Evolutionary conservation across 2,113 vertebrate genomes (phyloP), one percentile per base, ranked within the genome.

Genomic region (Anser cygnoides): DNA sequence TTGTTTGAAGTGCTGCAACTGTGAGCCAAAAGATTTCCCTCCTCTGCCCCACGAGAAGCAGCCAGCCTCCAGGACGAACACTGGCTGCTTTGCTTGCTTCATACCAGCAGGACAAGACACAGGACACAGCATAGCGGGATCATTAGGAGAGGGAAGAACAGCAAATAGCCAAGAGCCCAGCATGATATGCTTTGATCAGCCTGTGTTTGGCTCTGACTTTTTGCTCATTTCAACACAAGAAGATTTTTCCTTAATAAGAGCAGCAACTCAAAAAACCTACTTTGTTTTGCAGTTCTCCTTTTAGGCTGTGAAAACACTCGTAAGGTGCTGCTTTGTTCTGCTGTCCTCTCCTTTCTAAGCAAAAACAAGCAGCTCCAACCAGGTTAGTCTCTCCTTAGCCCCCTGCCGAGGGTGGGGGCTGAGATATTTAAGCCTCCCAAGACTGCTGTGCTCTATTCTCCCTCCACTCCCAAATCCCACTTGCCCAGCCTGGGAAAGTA

Each of bases 401-500:
- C 81, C 63, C 17, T 54, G 29, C 28, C 58, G 11, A 82, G n/a
- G 39, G 12, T 29, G 29, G 62, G 49, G 28, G 78, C 37, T 91
- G 62, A 81, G 52, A 46, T 61, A 26, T 39, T 59, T 23, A 8
- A 39, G 61, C 4, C 57, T 78, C 57, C 10, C 33, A 43, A 43
- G 29, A 74, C 50, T 71, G 46, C 79, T 35, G 25, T 21, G 74
- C 43, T 87, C 57, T 6, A 11, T 82, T 25, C 66, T 82, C 44
- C 52, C 66, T 68, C 67, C 39, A 1, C 49, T 90, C 81, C 89
- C 81, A 79, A 87, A 82, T 70, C 92, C 90, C 88, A 41, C 83
- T 87, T 14, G 0, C 61, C 44, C 96, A 82, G 89, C 89, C 89
- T 95, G 93, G 90, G 80, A 96, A 96, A 95, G 77, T 46, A 75